phyloP scores from a whole-genome alignment of 2,113 vertebrate species.

The Neotoma lepida region DNA sequence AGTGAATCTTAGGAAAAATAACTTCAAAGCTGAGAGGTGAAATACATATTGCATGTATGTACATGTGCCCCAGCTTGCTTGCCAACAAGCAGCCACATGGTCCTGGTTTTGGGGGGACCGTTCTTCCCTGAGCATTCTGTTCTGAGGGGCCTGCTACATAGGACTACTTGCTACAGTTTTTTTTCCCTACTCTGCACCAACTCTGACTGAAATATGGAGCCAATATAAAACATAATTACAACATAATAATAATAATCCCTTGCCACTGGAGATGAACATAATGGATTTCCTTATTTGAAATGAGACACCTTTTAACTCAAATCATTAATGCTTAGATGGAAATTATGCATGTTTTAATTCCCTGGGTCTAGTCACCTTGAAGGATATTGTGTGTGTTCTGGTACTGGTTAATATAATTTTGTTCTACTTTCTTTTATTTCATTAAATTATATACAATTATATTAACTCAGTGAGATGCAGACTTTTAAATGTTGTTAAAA shows the following conservation, averaged over 20 bases:
- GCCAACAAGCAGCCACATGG: background rate
- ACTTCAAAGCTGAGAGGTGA: background rate
- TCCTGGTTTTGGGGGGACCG: background rate
- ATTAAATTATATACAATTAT: slow-evolving; percentile 69
- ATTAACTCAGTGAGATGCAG: slow-evolving; percentile 45
- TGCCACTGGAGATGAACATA: slow-evolving; percentile 67
- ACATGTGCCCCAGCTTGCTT: background rate
- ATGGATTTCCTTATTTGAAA: slow-evolving; percentile 67
- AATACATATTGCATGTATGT: background rate
- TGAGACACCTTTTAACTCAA: slow-evolving; percentile 53
- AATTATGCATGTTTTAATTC: slow-evolving; percentile 66
- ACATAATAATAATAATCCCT: slow-evolving; percentile 70
- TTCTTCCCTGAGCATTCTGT: background rate
- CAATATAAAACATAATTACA: slow-evolving; percentile 70
- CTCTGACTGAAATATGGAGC: slow-evolving; percentile 70
- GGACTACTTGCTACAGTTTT: slow-evolving; percentile 56
- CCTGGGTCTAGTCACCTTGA: slow-evolving; percentile 51
- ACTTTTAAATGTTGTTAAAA: slow-evolving; percentile 50
- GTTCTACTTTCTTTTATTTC: slow-evolving; percentile 60
- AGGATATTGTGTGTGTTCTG: slow-evolving; percentile 56
- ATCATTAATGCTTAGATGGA: slow-evolving; percentile 64
- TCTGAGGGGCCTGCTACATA: background rate
- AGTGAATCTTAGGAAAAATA: slow-evolving; percentile 41
- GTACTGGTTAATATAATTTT: slow-evolving; percentile 44
- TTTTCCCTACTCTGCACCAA: slow-evolving; percentile 55